Percentiles rank a stretch among this genome's conserved stretches.
These are phyloP conservation scores for Peromyscus eremicus DNA, from an alignment of 2,797 vertebrate species.

Conservation along the genomic window DNA sequence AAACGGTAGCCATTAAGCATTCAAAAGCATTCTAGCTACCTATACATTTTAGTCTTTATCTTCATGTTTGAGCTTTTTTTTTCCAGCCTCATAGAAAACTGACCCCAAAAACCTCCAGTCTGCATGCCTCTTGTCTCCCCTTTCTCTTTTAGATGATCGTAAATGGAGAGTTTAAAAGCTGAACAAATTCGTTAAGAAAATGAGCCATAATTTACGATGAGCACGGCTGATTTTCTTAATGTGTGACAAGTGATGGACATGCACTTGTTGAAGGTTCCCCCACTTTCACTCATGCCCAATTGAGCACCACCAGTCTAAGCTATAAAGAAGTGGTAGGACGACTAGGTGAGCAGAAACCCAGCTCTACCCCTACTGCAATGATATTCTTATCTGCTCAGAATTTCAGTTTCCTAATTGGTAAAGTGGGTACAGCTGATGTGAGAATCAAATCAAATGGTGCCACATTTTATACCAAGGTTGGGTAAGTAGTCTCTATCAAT, in stretches of 20 bases:
- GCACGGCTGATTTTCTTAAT: neutral
- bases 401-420: conserved; percentile 39
- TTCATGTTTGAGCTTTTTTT: conserved; percentile 47
- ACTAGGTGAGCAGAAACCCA: neutral
- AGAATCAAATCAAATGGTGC: neutral
- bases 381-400: neutral
- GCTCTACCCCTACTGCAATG: neutral
- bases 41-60: conserved; percentile 38
- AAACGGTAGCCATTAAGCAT: neutral
- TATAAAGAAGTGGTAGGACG: neutral
- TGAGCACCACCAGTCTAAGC: neutral
- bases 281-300: neutral
- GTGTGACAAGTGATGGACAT: neutral
- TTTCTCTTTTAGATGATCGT: conserved; percentile 35
- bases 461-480: neutral
- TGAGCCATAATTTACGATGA: neutral
- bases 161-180: conserved; percentile 10
- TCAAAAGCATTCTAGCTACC: neutral
- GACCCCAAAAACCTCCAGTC: neutral
- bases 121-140: neutral
- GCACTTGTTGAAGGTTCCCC: neutral
- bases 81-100: conserved; percentile 51
- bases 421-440: neutral
- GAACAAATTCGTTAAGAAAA: conserved; percentile 38
- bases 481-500: neutral